These are phyloP conservation scores for Gallinago nigripennis DNA, from an alignment of 2,797 vertebrate genomes.

Conservation along the genomic window DNA sequence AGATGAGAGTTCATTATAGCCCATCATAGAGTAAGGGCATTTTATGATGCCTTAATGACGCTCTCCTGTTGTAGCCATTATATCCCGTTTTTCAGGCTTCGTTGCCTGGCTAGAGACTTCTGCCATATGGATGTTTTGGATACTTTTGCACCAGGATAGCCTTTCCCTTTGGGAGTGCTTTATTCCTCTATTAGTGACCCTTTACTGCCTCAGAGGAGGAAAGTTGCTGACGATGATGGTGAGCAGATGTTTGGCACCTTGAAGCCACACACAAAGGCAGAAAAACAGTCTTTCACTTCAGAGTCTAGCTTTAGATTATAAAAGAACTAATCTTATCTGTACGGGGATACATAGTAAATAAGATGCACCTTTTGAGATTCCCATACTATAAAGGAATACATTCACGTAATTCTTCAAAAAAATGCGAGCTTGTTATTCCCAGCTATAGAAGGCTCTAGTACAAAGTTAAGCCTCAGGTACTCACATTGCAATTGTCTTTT, in stretches of 20 bases:
- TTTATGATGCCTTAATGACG: neutral
- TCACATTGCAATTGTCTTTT: neutral
- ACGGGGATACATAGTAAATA: neutral
- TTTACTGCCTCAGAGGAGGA: neutral
- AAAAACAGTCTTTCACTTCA: neutral
- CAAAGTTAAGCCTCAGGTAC: constrained; percentile 46
- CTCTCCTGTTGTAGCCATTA: neutral
- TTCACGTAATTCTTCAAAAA: constrained; percentile 14
- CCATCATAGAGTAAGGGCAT: neutral
- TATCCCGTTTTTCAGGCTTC: neutral
- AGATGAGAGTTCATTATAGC: neutral
- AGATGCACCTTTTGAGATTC: neutral
- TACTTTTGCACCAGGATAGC: neutral
- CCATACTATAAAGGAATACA: neutral
- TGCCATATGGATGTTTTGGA: neutral
- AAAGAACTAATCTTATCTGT: neutral
- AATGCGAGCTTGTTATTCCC: neutral
- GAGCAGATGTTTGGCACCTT: neutral
- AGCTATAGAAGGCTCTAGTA: neutral
- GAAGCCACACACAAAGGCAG: neutral
- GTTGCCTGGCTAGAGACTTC: neutral
- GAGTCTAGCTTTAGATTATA: neutral
- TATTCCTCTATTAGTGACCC: neutral
- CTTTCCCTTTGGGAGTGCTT: neutral
- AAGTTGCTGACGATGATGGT: neutral